Conservation (phyloP, 2,113 vertebrate species). For the Microtus richardsoni region DNA sequence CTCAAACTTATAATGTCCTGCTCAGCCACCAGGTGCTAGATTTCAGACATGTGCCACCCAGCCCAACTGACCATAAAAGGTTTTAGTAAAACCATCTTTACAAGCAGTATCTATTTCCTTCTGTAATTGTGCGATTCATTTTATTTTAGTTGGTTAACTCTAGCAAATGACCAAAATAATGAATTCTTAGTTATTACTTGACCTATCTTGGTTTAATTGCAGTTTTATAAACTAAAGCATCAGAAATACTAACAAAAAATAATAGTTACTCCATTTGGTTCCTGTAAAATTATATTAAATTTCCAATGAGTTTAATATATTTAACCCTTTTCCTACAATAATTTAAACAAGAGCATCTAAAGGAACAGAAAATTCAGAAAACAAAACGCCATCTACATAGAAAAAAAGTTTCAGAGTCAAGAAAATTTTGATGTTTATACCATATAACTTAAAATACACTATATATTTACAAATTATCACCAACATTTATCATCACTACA, state of each 20-base stretch:
- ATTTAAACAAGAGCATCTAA: conserved; percentile 55
- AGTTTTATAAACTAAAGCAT: conserved; percentile 54
- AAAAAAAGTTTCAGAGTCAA: conserved; percentile 60
- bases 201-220: conserved; percentile 49
- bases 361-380: conserved; percentile 38
- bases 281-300: conserved; percentile 35
- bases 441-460: conserved; percentile 24
- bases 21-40: neutral
- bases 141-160: conserved; percentile 58
- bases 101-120: conserved; percentile 45
- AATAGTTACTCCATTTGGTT: conserved; percentile 51
- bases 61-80: neutral
- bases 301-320: conserved; percentile 38
- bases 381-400: conserved; percentile 3
- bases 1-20: neutral
- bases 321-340: conserved; percentile 54
- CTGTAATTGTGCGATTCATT: conserved; percentile 42
- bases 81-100: conserved; percentile 44
- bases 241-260: conserved; percentile 56
- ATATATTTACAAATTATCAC: conserved; percentile 51
- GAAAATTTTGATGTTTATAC: conserved; percentile 58
- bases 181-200: conserved; percentile 41
- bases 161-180: conserved; percentile 56
- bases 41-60: neutral
- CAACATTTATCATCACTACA: conserved; percentile 53